These are phyloP conservation scores for Xyrichtys novacula DNA, from an alignment of 2,797 vertebrate species.

Conservation along the genomic window DNA sequence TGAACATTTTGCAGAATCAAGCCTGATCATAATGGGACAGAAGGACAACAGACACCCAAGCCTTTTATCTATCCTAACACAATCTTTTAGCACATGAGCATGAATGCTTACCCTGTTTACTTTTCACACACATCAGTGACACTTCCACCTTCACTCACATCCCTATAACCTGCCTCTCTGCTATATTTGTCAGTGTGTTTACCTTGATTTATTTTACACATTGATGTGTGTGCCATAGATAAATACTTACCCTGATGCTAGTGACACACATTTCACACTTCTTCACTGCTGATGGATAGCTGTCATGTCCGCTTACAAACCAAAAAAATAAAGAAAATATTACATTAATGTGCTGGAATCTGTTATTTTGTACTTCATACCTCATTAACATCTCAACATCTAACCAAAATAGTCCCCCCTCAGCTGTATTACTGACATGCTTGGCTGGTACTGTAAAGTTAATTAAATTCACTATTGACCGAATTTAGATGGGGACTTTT, in stretches of 20 bases:
- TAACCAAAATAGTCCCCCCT: too few species aligned
- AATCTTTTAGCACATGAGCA: conserved; percentile 3
- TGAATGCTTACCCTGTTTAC: background rate
- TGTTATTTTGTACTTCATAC: too few species aligned
- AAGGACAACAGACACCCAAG: conserved; percentile 4
- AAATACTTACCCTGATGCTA: too few species aligned
- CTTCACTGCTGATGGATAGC: background rate
- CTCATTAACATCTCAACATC: too few species aligned
- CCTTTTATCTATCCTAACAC: conserved; percentile 3
- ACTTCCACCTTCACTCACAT: background rate
- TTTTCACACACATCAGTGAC: background rate
- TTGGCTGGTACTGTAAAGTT: too few species aligned
- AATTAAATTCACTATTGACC: too few species aligned
- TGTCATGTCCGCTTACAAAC: background rate
- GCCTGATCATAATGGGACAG: conserved; percentile 6
- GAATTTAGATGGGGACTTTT: too few species aligned
- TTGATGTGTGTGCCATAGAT: too few species aligned
- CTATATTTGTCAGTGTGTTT: background rate
- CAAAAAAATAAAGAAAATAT: too few species aligned
- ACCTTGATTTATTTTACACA: too few species aligned
- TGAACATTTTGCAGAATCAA: conserved; percentile 31
- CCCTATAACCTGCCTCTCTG: background rate
- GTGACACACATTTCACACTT: background rate
- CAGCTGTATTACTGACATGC: too few species aligned
- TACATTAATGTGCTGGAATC: background rate